A percentile compares a stretch with the other conserved stretches of the same genome.
Conservation (phyloP, 2,888 invertebrate genomes). For the Dryococelus australis region DNA sequence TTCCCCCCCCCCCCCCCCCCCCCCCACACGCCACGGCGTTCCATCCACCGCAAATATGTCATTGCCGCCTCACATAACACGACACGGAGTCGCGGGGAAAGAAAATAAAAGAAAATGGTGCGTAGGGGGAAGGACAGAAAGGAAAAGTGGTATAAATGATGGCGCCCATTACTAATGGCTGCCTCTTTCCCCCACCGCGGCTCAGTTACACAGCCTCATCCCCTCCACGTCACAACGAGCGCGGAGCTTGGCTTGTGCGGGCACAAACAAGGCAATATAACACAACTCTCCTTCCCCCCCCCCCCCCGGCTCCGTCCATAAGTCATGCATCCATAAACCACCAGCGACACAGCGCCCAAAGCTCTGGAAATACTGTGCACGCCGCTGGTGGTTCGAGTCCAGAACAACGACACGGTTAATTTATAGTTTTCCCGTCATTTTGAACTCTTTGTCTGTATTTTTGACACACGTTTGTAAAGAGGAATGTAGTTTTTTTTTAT, state of each 20-base stretch:
- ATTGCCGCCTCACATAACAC: constrained; percentile 11
- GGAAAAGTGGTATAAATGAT: constrained; percentile 34
- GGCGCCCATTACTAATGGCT: constrained; percentile 40
- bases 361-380: too few species aligned
- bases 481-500: too few species aligned
- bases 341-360: too few species aligned
- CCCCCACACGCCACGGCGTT: neutral
- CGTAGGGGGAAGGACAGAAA: neutral
- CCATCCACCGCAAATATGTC: neutral
- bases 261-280: constrained; percentile 3
- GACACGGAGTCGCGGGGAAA: neutral
- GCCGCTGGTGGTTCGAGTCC: too few species aligned
- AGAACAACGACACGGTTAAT: too few species aligned
- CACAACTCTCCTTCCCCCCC: too few species aligned
- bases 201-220: neutral
- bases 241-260: neutral
- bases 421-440: too few species aligned
- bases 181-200: constrained; percentile 4
- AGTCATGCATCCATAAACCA: too few species aligned
- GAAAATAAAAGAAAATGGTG: neutral
- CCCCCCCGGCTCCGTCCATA: too few species aligned
- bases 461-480: too few species aligned
- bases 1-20: neutral
- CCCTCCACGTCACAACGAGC: neutral
- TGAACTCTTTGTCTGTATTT: too few species aligned